phyloP scores from a whole-genome alignment of 2,797 vertebrate genomes.

The Austrolebias charrua region DNA sequence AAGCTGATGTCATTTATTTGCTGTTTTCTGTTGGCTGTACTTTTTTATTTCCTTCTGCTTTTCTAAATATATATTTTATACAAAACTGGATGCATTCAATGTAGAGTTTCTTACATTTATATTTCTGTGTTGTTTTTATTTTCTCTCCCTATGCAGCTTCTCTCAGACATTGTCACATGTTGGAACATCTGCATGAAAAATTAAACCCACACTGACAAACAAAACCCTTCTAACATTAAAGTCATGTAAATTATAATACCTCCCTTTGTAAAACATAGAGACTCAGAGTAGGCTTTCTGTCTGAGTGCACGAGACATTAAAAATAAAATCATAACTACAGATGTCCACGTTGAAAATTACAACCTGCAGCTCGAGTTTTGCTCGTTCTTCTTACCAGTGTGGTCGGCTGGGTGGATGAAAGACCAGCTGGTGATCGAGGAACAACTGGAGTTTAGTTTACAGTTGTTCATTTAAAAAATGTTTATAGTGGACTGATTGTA shows the following conservation, averaged over 20 bases:
- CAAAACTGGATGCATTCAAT: not conserved
- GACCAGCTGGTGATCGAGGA: slow-evolving; percentile 29
- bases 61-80: not conserved
- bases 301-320: slow-evolving; percentile 69
- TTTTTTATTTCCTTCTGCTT: not conserved
- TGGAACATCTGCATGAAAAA: slow-evolving; percentile 13
- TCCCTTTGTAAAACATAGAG: slow-evolving; percentile 28
- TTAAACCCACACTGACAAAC: slow-evolving; percentile 26
- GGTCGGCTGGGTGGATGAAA: slow-evolving; percentile 53
- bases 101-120: not conserved
- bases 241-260: slow-evolving; percentile 49
- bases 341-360: slow-evolving; percentile 68
- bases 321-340: slow-evolving; percentile 79
- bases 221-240: slow-evolving; percentile 30
- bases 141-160: not conserved
- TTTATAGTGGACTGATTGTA: slow-evolving; percentile 15
- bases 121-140: not conserved
- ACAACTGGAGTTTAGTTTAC: slow-evolving; percentile 31
- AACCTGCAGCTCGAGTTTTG: slow-evolving; percentile 43
- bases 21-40: not conserved
- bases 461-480: slow-evolving; percentile 1
- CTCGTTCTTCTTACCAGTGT: slow-evolving; percentile 43
- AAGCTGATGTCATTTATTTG: not conserved
- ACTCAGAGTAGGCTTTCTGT: slow-evolving; percentile 61
- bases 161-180: slow-evolving; percentile 1